Base-by-base conservation (phyloP, 2,797 vertebrate genomes). In the Diplodus sargus region DNA sequence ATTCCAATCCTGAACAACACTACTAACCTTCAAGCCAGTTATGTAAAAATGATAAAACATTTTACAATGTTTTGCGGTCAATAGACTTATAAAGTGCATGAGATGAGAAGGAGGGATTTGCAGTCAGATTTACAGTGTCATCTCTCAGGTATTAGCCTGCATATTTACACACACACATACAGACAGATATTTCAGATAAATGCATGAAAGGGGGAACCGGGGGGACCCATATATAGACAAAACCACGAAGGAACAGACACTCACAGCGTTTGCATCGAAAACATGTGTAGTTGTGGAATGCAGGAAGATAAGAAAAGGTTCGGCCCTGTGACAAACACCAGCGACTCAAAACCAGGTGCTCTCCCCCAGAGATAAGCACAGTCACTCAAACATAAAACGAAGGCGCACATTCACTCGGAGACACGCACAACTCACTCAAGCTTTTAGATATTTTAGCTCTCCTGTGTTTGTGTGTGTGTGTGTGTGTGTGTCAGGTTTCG, bases 231-330 rank as follows among this genome's bases (percentile, higher is more conserved):
- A 74, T 69, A 77, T 23, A 78, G 76, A 49, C 25, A 72, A 71
- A 78, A 48, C 14, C 39, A 30, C 49, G 60, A 22, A 61, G 52
- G 23, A 64, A 54, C 28, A n/a, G 34, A 65, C 59, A 25, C 48
- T 53, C 45, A 60, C 7, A 15, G 7, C 39, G 49, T 76, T 70
- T n/a, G 20, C 77, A 79, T 43, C 25, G 69, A 23, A 77, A 85
- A 59, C 64, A 70, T 0, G 11, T 65, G 54, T 23, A n/a, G 62
- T 64, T 69, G 58, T 71, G 82, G 81, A 87, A 89, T 82, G 79
- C 49, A 78, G 48, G 0, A 67, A 82, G 82, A 89, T 87, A 83
- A 87, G 76, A 70, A 28, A 39, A 78, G 56, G 28, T 78, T 75
- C 34, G 82, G 42, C 43, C 42, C 9, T 4, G 9, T 73, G 64